phyloP scores from a whole-genome alignment of 2,888 invertebrate genomes.

The Tyria jacobaeae region DNA sequence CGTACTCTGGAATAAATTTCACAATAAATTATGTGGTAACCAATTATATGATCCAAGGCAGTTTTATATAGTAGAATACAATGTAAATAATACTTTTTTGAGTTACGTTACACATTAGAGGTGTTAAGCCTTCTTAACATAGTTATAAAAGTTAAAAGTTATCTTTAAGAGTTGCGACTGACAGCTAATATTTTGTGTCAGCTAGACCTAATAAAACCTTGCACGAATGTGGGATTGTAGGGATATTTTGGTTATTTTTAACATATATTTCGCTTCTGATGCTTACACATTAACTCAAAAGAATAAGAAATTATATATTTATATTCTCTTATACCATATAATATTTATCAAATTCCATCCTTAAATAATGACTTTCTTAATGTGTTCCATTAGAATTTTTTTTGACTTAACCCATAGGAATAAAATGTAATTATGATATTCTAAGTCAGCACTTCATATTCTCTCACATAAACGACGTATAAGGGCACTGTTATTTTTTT shows the following conservation, averaged over 20 bases:
- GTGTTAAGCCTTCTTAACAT: conserved; percentile 53
- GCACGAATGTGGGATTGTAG: conserved; percentile 66
- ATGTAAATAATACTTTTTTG: conserved; percentile 71
- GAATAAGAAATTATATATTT: conserved; percentile 33
- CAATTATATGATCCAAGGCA: conserved; percentile 44
- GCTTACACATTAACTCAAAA: conserved; percentile 51
- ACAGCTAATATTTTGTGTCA: conserved; percentile 52
- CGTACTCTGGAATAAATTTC: conserved; percentile 38
- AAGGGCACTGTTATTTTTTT: conserved; percentile 12
- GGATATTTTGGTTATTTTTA: conserved; percentile 64
- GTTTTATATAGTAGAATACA: conserved; percentile 55
- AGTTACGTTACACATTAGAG: conserved; percentile 50
- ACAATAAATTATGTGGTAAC: conserved; percentile 43
- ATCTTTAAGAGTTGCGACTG: conserved; percentile 62
- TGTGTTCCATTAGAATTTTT: conserved; percentile 5
- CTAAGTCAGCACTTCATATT: conserved; percentile 28
- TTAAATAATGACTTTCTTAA: conserved; percentile 4
- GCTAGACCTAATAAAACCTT: conserved; percentile 58
- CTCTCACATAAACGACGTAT: conserved; percentile 36
- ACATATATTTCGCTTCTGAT: conserved; percentile 64
- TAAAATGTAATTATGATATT: conserved; percentile 20
- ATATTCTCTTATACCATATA: conserved; percentile 24
- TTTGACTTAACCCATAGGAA: conserved; percentile 25
- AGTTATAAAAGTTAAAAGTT: conserved; percentile 66
- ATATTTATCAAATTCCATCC: conserved; percentile 22